Conservation (phyloP, 2,113 vertebrate genomes). For the Phylloscopus trochilus region DNA sequence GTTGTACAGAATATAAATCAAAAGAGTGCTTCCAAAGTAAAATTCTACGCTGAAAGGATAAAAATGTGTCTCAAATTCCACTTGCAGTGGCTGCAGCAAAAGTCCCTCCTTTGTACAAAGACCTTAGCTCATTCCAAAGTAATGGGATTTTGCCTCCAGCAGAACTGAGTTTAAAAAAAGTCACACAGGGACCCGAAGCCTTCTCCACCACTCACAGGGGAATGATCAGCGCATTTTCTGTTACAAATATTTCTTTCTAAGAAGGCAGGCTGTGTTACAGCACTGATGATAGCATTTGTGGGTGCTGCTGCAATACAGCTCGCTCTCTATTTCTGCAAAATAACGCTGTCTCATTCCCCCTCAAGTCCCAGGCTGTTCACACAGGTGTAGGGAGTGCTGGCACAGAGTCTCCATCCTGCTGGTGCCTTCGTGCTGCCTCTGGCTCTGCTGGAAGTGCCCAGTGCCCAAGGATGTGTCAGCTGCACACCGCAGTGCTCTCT, state of each 20-base stretch:
- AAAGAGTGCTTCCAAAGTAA: neutral
- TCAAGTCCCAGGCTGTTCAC: neutral
- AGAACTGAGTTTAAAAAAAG: neutral
- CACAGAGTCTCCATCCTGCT: neutral
- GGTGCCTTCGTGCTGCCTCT: neutral
- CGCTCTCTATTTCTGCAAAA: neutral
- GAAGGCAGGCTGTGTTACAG: neutral
- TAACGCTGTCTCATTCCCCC: neutral
- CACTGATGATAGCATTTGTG: neutral
- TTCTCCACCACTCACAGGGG: neutral
- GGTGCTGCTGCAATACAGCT: neutral
- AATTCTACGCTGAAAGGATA: neutral
- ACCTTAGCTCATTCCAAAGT: neutral
- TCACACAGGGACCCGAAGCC: neutral
- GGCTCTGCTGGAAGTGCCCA: neutral
- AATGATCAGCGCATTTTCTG: neutral
- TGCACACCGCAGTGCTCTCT: neutral
- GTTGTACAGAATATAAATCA: neutral
- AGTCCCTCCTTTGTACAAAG: neutral
- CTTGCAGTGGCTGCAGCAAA: neutral
- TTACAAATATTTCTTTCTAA: neutral
- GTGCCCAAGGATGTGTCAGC: neutral
- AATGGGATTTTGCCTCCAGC: neutral
- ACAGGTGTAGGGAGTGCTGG: neutral
- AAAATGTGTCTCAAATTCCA: neutral